These are phyloP conservation scores for Stigmatopora nigra DNA, from an alignment of 2,113 vertebrate genomes.

Conservation along the genomic window DNA sequence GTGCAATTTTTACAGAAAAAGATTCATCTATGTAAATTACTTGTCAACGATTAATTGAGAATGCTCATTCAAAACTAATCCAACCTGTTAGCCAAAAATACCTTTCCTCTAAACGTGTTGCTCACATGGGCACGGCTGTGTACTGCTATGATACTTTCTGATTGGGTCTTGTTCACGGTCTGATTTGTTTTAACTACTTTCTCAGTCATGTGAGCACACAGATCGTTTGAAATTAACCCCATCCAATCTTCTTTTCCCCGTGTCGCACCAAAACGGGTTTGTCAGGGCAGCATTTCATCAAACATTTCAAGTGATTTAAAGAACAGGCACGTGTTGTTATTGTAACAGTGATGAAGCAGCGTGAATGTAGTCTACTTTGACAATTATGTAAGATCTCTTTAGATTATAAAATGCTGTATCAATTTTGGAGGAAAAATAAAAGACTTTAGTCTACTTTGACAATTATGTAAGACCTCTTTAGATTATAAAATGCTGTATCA, in stretches of 20 bases:
- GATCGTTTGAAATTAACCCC: constrained; percentile 73
- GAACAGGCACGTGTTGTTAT: too few species aligned
- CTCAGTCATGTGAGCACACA: constrained; percentile 76
- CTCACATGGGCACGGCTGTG: constrained; percentile 25
- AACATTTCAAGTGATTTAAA: background rate
- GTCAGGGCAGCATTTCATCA: constrained; percentile 12
- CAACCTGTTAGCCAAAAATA: background rate
- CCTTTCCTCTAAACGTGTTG: constrained; percentile 20
- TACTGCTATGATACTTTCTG: constrained; percentile 42
- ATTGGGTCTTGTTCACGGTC: constrained; percentile 49
- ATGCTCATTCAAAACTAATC: background rate
- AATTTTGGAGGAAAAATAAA: too few species aligned
- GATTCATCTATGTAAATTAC: background rate
- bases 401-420: too few species aligned
- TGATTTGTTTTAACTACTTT: constrained; percentile 30
- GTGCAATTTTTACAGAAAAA: background rate
- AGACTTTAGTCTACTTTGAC: constrained; percentile 35
- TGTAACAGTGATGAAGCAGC: constrained; percentile 27
- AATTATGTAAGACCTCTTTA: constrained; percentile 41
- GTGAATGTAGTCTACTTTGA: constrained; percentile 33
- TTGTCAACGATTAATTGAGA: background rate
- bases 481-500: too few species aligned
- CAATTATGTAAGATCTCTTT: constrained; percentile 42
- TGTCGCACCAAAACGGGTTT: constrained; percentile 28
- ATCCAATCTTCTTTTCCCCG: constrained; percentile 26